phyloP scores from a whole-genome alignment of 2,113 vertebrate species.

The Crotalus viridis region DNA sequence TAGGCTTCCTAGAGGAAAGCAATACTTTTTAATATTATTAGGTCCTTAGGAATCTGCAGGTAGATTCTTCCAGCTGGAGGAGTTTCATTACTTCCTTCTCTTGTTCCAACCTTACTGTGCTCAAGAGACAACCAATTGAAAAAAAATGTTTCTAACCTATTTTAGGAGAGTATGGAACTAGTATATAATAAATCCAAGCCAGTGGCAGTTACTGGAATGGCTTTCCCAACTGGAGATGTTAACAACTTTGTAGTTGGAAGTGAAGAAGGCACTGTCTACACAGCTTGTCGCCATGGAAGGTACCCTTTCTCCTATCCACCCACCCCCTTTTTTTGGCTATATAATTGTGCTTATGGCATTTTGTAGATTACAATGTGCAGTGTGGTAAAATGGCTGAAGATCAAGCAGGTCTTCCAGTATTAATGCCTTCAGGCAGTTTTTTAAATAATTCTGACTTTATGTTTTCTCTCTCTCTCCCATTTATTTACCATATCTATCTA shows the following conservation, averaged over 20 bases:
- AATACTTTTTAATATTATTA: background rate
- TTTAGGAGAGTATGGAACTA: slow-evolving; percentile 97
- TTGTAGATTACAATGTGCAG: background rate
- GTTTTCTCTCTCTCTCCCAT: background rate
- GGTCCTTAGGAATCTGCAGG: background rate
- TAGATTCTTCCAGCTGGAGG: background rate
- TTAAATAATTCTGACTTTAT: background rate
- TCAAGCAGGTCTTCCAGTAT: no score
- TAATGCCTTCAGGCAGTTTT: background rate
- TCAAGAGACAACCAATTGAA: slow-evolving; percentile 4
- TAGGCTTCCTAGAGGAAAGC: background rate
- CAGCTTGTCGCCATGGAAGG: slow-evolving; percentile 97
- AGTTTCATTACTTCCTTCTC: background rate
- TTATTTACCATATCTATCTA: no score
- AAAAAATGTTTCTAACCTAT: slow-evolving; percentile 44
- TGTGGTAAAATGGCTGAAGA: background rate
- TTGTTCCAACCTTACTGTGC: background rate
- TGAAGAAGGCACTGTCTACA: slow-evolving; percentile 95
- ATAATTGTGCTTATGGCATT: background rate
- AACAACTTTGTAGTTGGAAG: slow-evolving; percentile 98
- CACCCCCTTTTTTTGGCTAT: background rate
- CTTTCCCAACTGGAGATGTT: slow-evolving; percentile 93
- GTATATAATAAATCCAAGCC: slow-evolving; percentile 96
- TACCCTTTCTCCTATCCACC: slow-evolving; percentile 44
- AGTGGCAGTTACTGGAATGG: slow-evolving; percentile 95